phyloP scores from a whole-genome alignment of 2,888 invertebrate genomes.

The Linnaemya vulpina region DNA sequence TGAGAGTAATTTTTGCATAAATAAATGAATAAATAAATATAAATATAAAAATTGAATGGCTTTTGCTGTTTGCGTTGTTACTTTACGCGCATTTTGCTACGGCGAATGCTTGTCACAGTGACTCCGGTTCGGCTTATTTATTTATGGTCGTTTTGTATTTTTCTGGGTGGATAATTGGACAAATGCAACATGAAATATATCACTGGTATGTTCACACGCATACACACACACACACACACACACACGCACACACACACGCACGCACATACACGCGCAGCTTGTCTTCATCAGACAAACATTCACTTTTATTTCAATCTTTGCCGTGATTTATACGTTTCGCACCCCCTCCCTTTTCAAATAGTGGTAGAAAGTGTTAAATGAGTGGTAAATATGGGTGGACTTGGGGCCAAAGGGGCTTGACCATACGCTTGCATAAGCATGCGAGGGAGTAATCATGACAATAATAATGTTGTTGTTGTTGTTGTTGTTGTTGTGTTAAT shows the following conservation, averaged over 20 bases:
- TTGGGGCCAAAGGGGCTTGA: conserved; percentile 5
- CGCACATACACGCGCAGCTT: background rate
- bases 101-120: conserved; percentile 39
- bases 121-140: conserved; percentile 47
- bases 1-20: conserved; percentile 55
- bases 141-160: conserved; percentile 20
- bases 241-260: too few species aligned
- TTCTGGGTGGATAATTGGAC: conserved; percentile 58
- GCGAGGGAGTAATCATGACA: conserved; percentile 12
- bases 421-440: conserved; percentile 16
- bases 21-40: conserved; percentile 54
- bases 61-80: conserved; percentile 57
- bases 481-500: conserved; percentile 29
- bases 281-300: background rate
- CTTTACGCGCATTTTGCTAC: conserved; percentile 28
- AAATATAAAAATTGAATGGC: conserved; percentile 56
- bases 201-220: conserved; percentile 41
- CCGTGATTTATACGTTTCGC: conserved; percentile 48
- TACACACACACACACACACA: too few species aligned
- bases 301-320: conserved; percentile 40
- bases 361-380: conserved; percentile 58
- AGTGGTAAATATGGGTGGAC: conserved; percentile 24
- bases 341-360: conserved; percentile 6
- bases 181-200: conserved; percentile 41
- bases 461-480: conserved; percentile 32